Percentiles rank a stretch among this genome's conserved stretches.
phyloP scores from a whole-genome alignment of 2,113 vertebrate genomes.

The Melanocharis versteri region DNA sequence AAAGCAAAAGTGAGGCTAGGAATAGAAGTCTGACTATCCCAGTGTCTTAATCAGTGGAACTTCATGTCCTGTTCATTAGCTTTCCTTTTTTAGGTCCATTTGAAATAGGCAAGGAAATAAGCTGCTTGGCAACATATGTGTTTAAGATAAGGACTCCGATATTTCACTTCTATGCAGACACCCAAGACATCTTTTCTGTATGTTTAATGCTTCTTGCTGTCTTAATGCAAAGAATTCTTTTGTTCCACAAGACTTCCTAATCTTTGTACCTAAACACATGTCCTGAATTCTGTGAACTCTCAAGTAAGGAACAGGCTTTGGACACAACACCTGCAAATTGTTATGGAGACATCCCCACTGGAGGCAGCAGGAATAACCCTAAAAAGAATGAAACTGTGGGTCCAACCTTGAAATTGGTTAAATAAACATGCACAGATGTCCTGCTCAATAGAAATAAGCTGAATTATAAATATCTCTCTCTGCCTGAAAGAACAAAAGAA shows the following conservation, averaged over 20 bases:
- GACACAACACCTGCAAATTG: neutral
- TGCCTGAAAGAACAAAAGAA: neutral
- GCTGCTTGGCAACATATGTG: neutral
- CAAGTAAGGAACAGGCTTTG: neutral
- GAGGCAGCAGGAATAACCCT: neutral
- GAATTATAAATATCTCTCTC: neutral
- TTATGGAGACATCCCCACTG: neutral
- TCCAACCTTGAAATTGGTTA: neutral
- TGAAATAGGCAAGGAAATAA: neutral
- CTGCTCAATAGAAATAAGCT: neutral
- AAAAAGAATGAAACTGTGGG: neutral
- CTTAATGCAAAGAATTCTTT: neutral
- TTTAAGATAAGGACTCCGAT: neutral
- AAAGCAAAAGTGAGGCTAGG: neutral
- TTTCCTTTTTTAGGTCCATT: neutral
- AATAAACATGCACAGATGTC: slow-evolving; percentile 6
- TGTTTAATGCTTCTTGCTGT: neutral
- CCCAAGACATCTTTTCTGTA: neutral
- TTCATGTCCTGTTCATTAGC: neutral
- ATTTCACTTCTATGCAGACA: neutral
- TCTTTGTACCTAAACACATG: neutral
- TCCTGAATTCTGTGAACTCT: neutral
- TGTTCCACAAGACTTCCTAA: neutral
- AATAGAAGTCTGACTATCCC: neutral
- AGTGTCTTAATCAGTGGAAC: neutral